Evolutionary conservation across 2,113 vertebrate species (phyloP).

Genomic region (Stigmatopora argus): DNA sequence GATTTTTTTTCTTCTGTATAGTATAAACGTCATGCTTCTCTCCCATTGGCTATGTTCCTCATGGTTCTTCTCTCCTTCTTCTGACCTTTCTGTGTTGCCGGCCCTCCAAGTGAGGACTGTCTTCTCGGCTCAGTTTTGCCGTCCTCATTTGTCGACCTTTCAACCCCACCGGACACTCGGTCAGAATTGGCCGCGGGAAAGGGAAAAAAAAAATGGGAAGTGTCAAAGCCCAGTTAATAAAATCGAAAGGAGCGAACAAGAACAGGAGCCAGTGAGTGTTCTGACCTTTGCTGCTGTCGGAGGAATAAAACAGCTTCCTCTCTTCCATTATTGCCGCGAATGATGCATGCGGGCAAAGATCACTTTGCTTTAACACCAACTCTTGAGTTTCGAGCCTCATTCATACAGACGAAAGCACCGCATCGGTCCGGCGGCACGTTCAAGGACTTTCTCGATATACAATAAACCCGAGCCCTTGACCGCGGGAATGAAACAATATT

Average conservation of each 20-base stretch:
- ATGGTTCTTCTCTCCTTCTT: constrained; percentile 1
- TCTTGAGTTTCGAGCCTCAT: neutral
- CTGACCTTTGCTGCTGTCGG: constrained; percentile 31
- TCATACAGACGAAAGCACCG: neutral
- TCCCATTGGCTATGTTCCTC: neutral
- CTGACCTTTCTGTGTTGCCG: neutral
- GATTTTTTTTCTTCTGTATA: neutral
- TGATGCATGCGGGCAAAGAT: neutral
- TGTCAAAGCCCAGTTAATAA: constrained; percentile 29
- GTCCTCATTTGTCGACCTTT: constrained; percentile 39
- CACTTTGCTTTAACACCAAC: neutral
- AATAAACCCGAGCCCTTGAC: neutral
- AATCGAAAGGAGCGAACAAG: constrained; percentile 26
- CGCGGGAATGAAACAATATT: neutral
- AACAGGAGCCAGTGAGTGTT: constrained; percentile 25
- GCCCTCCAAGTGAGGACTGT: constrained; percentile 8
- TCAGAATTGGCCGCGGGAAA: constrained; percentile 12
- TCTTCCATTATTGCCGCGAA: neutral
- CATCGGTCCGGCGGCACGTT: neutral
- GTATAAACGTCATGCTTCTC: neutral
- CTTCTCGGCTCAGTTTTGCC: constrained; percentile 10
- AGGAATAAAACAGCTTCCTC: neutral
- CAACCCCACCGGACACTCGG: constrained; percentile 26
- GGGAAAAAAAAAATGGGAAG: constrained; percentile 10
- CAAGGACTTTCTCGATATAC: neutral